Base-by-base conservation (phyloP, 2,888 invertebrate genomes). In the Anaspis maculata region DNA sequence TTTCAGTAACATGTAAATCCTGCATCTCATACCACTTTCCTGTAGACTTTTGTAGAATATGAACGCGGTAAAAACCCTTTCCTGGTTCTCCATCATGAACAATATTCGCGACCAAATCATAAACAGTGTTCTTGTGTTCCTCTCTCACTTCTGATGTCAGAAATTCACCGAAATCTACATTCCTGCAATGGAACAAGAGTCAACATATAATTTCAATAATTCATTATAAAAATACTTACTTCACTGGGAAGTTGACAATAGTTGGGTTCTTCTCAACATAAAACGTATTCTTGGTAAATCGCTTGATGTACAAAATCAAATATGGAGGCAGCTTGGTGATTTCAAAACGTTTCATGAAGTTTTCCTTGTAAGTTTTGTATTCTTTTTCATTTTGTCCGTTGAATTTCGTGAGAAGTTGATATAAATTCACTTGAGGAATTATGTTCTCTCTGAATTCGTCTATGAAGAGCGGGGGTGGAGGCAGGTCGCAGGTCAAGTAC, bases 241-340 rank as follows among this genome's bases (percentile, higher is more conserved):
- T 95, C 39, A 98, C 92, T 3, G 98, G 98, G 63, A 99, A 99
- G 65, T 99, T 99, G 2, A 99, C 97, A 56, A 99, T 99, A 0
- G 98, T 99, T 1, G 96, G 96, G 71, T 99, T 99, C 68, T 99
- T 99, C 64, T 99, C 98, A 11, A 95, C 77, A 57, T 95, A 98
- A 69, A 97, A 99, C 3, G 94, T 95, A 61, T 98, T 99, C 67
- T 95, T 98, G 1, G 95, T 96, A 64, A 99, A 99, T 43, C 98
- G 74, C 69, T 97, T 96, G 44, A 97, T 91, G 55, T 94, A 96
- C 32, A 98, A 68, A 54, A 99, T 96, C 33, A 97, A 76, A 66
- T 90, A 97, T 1, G 90, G 91, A 3, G 96, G 96, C 42, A 99
- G 69, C 51, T 82, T 74, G 0, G 89, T 91, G 32, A 99, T 86